phyloP scores from a whole-genome alignment of 2,113 vertebrate species.

The Corynorhinus townsendii region DNA sequence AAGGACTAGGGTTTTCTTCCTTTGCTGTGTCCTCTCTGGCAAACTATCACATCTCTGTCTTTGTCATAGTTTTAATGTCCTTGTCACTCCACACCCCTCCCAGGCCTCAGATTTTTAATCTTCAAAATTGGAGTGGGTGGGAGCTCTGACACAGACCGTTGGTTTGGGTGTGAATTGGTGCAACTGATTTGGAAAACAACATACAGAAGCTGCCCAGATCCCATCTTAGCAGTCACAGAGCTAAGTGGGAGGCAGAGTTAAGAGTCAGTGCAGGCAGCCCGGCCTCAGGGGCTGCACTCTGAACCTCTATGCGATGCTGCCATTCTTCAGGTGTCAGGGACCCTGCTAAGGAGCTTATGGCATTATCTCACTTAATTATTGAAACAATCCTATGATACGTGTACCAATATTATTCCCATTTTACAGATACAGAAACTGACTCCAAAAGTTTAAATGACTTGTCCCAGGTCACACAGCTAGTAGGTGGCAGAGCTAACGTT shows the following conservation, averaged over 20 bases:
- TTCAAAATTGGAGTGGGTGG: neutral
- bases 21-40: neutral
- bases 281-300: neutral
- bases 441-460: neutral
- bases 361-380: neutral
- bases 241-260: neutral
- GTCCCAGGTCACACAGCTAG: neutral
- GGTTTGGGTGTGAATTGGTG: neutral
- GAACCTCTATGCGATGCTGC: neutral
- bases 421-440: neutral
- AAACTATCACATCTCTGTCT: neutral
- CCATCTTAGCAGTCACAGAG: neutral
- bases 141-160: neutral
- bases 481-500: neutral
- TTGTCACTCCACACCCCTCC: neutral
- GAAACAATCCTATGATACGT: neutral
- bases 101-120: neutral
- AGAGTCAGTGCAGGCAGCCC: neutral
- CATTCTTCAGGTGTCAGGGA: neutral
- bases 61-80: neutral
- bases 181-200: neutral
- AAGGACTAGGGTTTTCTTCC: neutral
- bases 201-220: neutral
- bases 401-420: neutral
- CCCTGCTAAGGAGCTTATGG: neutral